These are phyloP conservation scores for Anthoscopus minutus DNA, from an alignment of 2,113 vertebrate genomes.

Conservation along the genomic window DNA sequence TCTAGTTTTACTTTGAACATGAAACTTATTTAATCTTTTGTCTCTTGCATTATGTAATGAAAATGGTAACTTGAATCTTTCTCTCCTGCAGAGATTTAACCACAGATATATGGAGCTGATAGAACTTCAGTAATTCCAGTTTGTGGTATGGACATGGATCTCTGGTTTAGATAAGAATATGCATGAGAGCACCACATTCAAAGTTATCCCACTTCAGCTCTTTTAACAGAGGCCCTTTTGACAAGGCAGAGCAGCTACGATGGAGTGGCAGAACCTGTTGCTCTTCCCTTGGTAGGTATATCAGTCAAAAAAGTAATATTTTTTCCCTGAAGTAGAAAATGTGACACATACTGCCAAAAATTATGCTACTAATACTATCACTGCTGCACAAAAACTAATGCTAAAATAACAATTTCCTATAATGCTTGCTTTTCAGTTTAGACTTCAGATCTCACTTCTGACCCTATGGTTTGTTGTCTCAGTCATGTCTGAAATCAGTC, in stretches of 20 bases:
- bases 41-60: background rate
- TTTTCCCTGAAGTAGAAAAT: background rate
- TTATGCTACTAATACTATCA: too few relatives aligned
- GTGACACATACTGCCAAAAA: background rate
- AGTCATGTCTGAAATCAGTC: background rate
- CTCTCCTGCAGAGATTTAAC: background rate
- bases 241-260: background rate
- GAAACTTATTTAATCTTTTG: background rate
- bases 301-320: background rate
- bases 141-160: background rate
- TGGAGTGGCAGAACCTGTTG: background rate
- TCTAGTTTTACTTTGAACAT: background rate
- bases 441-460: background rate
- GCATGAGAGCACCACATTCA: background rate
- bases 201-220: background rate
- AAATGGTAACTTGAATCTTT: background rate
- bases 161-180: background rate
- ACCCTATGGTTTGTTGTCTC: background rate
- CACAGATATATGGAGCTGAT: background rate
- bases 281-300: background rate
- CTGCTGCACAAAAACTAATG: background rate
- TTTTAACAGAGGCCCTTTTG: background rate
- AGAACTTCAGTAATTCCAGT: background rate
- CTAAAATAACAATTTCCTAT: background rate
- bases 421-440: background rate